Evolutionary conservation across 2,888 invertebrate genomes (phyloP), one percentile per base, ranked within the genome.

Genomic region (Athripsodes cinereus): DNA sequence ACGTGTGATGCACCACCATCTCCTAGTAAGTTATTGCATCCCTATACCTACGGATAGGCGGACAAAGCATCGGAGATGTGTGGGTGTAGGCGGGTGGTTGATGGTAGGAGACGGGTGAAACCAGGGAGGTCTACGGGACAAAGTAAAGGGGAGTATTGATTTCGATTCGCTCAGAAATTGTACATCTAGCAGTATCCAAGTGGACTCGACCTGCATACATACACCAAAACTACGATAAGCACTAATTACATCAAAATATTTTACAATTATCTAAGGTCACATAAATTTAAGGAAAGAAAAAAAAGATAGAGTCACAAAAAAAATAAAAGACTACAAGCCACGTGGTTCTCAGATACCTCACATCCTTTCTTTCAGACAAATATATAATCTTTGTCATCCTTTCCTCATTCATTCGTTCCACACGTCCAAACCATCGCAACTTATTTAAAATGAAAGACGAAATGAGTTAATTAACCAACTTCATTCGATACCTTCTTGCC

Each of bases 121-220:
- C 5, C 16, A 8, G 40, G 40, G 40, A 3, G 40, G 5, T 40
- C 40, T 16, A 13, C 40, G 40, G 40, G 40, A 40, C 40, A 40
- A 40, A 40, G 40, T 40, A 40, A 40, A 40, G 40, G 40, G 40
- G 40, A 8, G 40, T 40, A 40, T 40, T 40, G 40, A 40, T 40
- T 40, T 40, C 40, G 40, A 40, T 40, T 40, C 40, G 40, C 40
- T 40, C 40, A 40, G 40, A 40, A 40, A 40, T 40, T 40, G 40
- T 40, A 40, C 40, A 40, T 13, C 40, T 40, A 40, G 40, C 40
- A 40, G 40, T 40, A 40, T 40, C 40, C 16, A 40, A 40, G 40
- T 40, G 40, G 40, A 40, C 40, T 40, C 40, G 13, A 40, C 40
- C 16, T 16, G 16, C 13, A 13, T 3, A 13, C n/a, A 16, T 40